phyloP scores from a whole-genome alignment of 2,113 vertebrate species.

The Eurystomus gularis region DNA sequence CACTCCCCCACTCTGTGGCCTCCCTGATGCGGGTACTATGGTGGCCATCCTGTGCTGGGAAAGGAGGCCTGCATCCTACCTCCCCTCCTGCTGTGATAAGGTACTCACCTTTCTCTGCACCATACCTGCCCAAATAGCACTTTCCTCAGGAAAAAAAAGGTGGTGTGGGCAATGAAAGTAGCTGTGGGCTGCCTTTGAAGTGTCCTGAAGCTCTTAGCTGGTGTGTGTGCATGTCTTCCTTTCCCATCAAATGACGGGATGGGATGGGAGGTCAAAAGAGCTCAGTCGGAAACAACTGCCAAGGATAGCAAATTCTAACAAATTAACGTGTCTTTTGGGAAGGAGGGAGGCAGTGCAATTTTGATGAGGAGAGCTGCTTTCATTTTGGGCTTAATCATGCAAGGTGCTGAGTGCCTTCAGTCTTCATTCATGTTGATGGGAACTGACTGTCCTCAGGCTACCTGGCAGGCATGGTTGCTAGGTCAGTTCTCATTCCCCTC shows the following conservation, averaged over 20 bases:
- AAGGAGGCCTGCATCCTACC: neutral
- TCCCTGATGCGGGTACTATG: neutral
- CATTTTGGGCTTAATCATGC: neutral
- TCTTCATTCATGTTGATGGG: neutral
- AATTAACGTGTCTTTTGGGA: slow-evolving; percentile 8
- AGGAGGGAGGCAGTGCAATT: slow-evolving; percentile 37
- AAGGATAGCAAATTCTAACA: slow-evolving; percentile 33
- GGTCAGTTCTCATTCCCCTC: slow-evolving; percentile 10
- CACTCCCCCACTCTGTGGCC: neutral
- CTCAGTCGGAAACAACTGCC: slow-evolving; percentile 51
- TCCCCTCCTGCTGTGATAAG: neutral
- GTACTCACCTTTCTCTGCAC: neutral
- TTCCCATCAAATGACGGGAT: neutral
- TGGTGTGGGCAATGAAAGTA: neutral
- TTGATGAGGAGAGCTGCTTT: slow-evolving; percentile 41
- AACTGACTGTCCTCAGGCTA: slow-evolving; percentile 17
- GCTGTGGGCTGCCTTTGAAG: neutral
- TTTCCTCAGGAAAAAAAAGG: neutral
- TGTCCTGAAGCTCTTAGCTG: neutral
- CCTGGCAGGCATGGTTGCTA: neutral
- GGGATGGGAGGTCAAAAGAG: slow-evolving; percentile 49
- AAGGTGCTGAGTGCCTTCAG: slow-evolving; percentile 8
- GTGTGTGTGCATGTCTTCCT: neutral
- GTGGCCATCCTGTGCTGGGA: neutral
- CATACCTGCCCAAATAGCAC: neutral